These are phyloP conservation scores for Channa maculata DNA, from an alignment of 2,113 vertebrate genomes.

Conservation along the genomic window DNA sequence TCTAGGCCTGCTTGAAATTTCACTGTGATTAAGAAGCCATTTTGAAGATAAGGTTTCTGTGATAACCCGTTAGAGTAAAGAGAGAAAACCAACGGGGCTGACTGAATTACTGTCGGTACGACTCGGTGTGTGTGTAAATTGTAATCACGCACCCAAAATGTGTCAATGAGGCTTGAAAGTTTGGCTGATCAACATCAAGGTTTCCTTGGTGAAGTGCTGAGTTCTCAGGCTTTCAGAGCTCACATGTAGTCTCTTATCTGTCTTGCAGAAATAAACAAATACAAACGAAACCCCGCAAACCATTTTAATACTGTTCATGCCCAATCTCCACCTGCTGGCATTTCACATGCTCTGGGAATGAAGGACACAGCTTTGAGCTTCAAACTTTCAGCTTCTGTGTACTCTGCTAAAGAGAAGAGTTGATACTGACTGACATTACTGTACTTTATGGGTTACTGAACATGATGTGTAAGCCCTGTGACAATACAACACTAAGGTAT, in stretches of 20 bases:
- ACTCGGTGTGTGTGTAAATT: slow-evolving; percentile 7
- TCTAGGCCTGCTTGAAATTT: slow-evolving; percentile 33
- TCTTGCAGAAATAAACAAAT: background rate
- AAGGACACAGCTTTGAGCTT: background rate
- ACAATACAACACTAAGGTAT: no score
- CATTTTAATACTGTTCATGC: slow-evolving; percentile 1
- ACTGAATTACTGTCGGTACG: slow-evolving; percentile 9
- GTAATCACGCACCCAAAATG: background rate
- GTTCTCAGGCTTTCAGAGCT: background rate
- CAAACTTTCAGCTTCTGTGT: background rate
- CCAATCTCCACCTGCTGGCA: slow-evolving; percentile 7
- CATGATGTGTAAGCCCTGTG: no score
- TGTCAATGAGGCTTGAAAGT: background rate
- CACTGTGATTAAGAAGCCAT: slow-evolving; percentile 29
- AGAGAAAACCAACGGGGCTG: no score
- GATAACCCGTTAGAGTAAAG: background rate
- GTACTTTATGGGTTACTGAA: no score
- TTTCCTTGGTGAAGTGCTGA: slow-evolving; percentile 8
- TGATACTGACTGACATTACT: no score
- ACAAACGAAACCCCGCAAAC: background rate
- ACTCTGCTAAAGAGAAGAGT: no score
- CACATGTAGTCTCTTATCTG: background rate
- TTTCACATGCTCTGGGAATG: slow-evolving; percentile 9
- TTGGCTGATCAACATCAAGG: background rate
- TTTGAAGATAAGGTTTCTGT: slow-evolving; percentile 27